Evolutionary conservation across 1,140 invertebrate species (phyloP).

Genomic region (Zaprionus lachaisei): DNA sequence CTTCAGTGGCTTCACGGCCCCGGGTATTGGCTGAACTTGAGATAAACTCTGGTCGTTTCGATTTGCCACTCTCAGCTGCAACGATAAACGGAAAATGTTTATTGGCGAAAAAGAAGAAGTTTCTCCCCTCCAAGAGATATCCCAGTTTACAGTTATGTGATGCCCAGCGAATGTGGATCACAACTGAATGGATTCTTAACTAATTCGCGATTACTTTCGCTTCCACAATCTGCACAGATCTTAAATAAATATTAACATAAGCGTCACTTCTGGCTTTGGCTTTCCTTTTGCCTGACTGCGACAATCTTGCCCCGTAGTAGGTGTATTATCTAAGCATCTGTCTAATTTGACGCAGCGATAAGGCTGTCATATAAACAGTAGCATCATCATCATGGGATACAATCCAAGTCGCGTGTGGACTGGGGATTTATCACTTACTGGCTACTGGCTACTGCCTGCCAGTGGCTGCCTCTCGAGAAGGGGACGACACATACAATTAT

Average conservation of each 20-base stretch:
- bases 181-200: constrained; percentile 15
- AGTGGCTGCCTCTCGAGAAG: background rate
- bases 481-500: background rate
- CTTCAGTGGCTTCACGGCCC: background rate
- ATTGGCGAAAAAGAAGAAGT: background rate
- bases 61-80: constrained; percentile 30
- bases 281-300: constrained; percentile 40
- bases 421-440: constrained; percentile 59
- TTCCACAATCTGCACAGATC: constrained; percentile 42
- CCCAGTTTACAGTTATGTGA: constrained; percentile 7
- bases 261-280: constrained; percentile 46
- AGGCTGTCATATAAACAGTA: constrained; percentile 51
- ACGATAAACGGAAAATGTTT: constrained; percentile 23
- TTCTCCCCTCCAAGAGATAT: background rate
- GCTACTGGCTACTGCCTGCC: constrained; percentile 59
- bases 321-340: constrained; percentile 66
- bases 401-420: background rate
- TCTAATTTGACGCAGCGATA: constrained; percentile 75
- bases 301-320: constrained; percentile 38
- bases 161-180: constrained; percentile 14
- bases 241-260: constrained; percentile 44
- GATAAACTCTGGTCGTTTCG: constrained; percentile 6
- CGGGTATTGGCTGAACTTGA: constrained; percentile 3
- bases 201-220: constrained; percentile 35
- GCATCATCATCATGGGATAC: constrained; percentile 15